Conservation (phyloP, 2,113 vertebrate genomes). For the Microcebus tavaratra region DNA sequence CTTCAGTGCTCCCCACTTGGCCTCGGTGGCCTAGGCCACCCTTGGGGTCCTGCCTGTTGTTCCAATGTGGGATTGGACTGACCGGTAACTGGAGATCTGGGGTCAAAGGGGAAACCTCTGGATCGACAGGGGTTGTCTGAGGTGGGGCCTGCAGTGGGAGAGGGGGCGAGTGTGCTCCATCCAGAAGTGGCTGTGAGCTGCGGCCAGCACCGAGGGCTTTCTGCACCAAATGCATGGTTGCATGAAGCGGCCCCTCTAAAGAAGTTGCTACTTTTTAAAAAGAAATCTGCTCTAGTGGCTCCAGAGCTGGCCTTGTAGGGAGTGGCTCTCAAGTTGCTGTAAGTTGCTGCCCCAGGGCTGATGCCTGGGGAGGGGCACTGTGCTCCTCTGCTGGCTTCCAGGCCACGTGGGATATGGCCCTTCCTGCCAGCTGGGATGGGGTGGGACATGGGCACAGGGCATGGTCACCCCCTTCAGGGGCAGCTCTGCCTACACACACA, state of each 20-base stretch:
- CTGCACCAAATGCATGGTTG: neutral
- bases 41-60: neutral
- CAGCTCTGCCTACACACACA: too few species aligned
- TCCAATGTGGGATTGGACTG: neutral
- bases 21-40: neutral
- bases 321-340: neutral
- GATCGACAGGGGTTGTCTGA: too few species aligned
- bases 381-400: neutral
- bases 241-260: neutral
- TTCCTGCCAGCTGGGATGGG: neutral
- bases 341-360: neutral
- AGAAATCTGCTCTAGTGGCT: neutral
- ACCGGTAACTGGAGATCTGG: neutral
- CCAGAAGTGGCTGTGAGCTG: neutral
- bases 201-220: neutral
- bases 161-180: neutral
- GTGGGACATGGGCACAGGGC: neutral
- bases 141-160: neutral
- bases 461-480: neutral
- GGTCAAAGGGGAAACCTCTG: neutral
- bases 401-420: neutral
- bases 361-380: neutral
- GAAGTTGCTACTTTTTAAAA: neutral
- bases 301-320: neutral
- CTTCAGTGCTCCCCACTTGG: accelerated